Evolutionary conservation across 2,888 invertebrate species (phyloP), one percentile per base, ranked within the genome.

Genomic region (Nysson spinosus): DNA sequence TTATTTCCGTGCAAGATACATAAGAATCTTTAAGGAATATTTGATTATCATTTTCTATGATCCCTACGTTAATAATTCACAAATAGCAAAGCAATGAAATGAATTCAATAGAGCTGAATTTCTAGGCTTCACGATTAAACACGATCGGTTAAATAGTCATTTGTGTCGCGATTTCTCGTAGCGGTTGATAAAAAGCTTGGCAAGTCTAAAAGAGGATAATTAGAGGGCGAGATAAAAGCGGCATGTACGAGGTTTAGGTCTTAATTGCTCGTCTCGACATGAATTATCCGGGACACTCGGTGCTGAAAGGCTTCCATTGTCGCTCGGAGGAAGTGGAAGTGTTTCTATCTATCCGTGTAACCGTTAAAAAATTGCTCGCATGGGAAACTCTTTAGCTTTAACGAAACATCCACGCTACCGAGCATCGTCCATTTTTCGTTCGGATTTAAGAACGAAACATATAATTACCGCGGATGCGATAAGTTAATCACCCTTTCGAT

Each of bases 251-350:
- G 51, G 62, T 66, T n/a, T 58, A 60, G 49, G 37, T 37, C 58
- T 62, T 71, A 71, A 72, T 72, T 72, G 72, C 60, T 57, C 56
- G 60, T 26, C 63, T 46, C 44, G 47, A 55, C 51, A 55, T 56
- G 66, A 70, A 66, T 66, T 70, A 66, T 52, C 61, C 67, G 58
- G 49, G 56, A 64, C 52, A 60, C 61, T 60, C 54, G 34, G 28
- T 22, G 44, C 49, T 74, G 71, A 73, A 70, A 73, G 70, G 64
- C 50, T 64, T 73, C 67, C 60, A 64, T 73, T 73, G 73, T 73
- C 62, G 55, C 47, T 16, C 22, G 63, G 32, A 69, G 73, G 73
- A 73, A 73, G 73, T 61, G 62, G 52, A 60, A 70, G 55, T 44
- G 72, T 69, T 58, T 50, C 55, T 56, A 37, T 37, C 50, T 58